These are phyloP conservation scores for Callionymus lyra DNA, from an alignment of 2,113 vertebrate species.

Conservation along the genomic window DNA sequence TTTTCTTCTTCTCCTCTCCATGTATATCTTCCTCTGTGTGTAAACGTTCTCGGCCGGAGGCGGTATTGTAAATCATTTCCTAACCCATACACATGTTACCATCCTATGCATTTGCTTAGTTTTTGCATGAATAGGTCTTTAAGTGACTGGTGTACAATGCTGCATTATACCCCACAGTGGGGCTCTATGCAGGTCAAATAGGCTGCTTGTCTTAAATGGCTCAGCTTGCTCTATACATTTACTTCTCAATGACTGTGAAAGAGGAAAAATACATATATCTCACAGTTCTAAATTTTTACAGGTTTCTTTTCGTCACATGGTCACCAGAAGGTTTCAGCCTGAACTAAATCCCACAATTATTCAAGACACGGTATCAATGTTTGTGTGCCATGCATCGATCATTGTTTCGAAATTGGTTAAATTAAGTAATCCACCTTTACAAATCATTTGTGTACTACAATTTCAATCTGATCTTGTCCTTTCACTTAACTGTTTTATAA, in stretches of 20 bases:
- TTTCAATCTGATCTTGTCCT: no score
- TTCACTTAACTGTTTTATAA: no score
- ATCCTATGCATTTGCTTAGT: conserved; percentile 60
- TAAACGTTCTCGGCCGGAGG: conserved; percentile 41
- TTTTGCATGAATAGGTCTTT: conserved; percentile 64
- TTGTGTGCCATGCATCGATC: no score
- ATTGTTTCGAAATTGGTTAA: no score
- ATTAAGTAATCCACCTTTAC: no score
- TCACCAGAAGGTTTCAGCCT: conserved; percentile 14
- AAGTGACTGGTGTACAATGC: conserved; percentile 62
- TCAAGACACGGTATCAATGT: no score
- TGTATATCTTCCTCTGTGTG: conserved; percentile 40
- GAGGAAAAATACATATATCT: conserved; percentile 48
- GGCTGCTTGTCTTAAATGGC: conserved; percentile 59
- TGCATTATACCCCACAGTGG: conserved; percentile 63
- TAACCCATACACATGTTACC: conserved; percentile 37
- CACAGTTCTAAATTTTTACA: conserved; percentile 40
- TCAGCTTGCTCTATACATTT: conserved; percentile 49
- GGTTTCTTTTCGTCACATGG: conserved; percentile 41
- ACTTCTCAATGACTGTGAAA: conserved; percentile 52
- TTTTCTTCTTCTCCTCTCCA: no score
- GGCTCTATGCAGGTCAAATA: conserved; percentile 64
- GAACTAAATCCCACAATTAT: no score
- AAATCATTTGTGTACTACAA: no score
- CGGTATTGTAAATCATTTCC: conserved; percentile 45